Evolutionary conservation across 1,140 invertebrate species (phyloP).

Genomic region (Nebria ingens): DNA sequence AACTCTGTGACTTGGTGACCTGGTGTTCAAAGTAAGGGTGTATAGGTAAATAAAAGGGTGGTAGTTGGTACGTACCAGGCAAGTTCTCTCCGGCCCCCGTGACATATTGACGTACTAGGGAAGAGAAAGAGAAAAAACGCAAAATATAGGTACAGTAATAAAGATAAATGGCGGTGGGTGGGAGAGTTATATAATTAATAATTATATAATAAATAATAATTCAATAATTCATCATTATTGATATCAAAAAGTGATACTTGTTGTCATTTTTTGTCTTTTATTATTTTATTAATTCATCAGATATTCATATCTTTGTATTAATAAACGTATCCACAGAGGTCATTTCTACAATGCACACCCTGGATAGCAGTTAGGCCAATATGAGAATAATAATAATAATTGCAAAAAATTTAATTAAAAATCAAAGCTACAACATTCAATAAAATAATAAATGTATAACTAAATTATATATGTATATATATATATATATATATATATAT

Average conservation of each 20-base stretch:
- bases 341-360: slow-evolving; percentile 11
- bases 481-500: too few relatives aligned
- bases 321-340: slow-evolving; percentile 9
- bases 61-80: slow-evolving; percentile 50
- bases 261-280: too few relatives aligned
- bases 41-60: slow-evolving; percentile 28
- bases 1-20: slow-evolving; percentile 31
- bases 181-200: slow-evolving; percentile 10
- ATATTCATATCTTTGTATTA: too few relatives aligned
- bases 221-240: too few relatives aligned
- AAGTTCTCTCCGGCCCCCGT: slow-evolving; percentile 59
- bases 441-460: slow-evolving; percentile 20
- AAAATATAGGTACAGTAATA: slow-evolving; percentile 36
- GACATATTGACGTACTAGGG: slow-evolving; percentile 62
- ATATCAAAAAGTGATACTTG: too few relatives aligned
- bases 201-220: slow-evolving; percentile 1
- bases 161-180: slow-evolving; percentile 20
- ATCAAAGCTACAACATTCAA: slow-evolving; percentile 31
- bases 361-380: slow-evolving; percentile 13
- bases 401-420: slow-evolving; percentile 22
- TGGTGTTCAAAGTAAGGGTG: slow-evolving; percentile 31
- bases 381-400: slow-evolving; percentile 12
- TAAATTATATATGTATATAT: slow-evolving; percentile 7
- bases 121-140: slow-evolving; percentile 43
- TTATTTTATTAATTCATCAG: too few relatives aligned